Evolutionary conservation across 2,797 vertebrate species (phyloP), one percentile per base, ranked within the genome.

Genomic region (Sparidentex hasta): DNA sequence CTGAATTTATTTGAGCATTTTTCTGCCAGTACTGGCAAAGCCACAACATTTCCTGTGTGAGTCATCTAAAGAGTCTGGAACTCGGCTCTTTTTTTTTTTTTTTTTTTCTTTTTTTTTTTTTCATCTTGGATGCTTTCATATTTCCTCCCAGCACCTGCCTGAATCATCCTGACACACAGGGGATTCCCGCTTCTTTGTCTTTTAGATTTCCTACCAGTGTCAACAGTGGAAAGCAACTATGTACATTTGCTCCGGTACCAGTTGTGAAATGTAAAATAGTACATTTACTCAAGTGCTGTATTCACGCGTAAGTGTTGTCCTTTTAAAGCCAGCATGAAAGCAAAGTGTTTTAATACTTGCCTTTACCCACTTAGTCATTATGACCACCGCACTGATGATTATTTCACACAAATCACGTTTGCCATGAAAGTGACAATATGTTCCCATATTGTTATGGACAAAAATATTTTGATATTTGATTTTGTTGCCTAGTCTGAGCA

Each of bases 71-170:
- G 66, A 62, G 58, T 74, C 68, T 76, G 44, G 7, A 64, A 67
- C 65, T 74, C 69, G 64, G 65, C 13, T 48, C 66, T 43, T 72
- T 71, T 66, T 21, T n/a, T 47, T 5, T 27, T 50, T 73, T 47
- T 7, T 27, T 50, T 48, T 48, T 5, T 48, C 66, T n/a, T 47
- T 5, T 27, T 50, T 73, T 47, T 7, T 27, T 50, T 48, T 48
- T 5, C 16, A 71, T 61, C 58, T 72, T 65, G 12, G 25, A 71
- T 68, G 77, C 23, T 66, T 62, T 68, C 46, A 69, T 51, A 61
- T 80, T 78, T 69, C 27, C 25, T 18, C n/a, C 59, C n/a, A 65
- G 43, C 16, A 65, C 65, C 59, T 81, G 51, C 77, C 25, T 77
- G 52, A 83, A 69, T 80, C 41, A 46, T 33, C 6, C 52, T 51